A percentile compares a stretch with the other conserved stretches of the same genome.
Evolutionary conservation across 2,113 vertebrate genomes (phyloP).

Genomic region (Pterocles gutturalis): DNA sequence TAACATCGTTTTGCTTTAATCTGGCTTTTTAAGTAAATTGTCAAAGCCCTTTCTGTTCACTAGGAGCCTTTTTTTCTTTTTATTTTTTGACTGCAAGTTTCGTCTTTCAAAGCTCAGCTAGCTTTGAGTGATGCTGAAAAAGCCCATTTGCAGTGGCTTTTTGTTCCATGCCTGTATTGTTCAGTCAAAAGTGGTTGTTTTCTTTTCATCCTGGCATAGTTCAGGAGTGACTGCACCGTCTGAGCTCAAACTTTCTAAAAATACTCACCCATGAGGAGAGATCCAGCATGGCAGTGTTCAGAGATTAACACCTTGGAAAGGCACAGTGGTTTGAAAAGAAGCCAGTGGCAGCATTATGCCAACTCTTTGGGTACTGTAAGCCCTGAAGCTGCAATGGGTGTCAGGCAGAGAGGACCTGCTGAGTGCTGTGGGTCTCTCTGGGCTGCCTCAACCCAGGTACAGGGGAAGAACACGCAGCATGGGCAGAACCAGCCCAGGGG

Average conservation of each 20-base stretch:
- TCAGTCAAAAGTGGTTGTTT: slow-evolving; percentile 48
- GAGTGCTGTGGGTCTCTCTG: neutral
- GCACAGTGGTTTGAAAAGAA: neutral
- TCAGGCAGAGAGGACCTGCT: neutral
- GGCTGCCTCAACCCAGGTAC: neutral
- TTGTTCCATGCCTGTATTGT: slow-evolving; percentile 25
- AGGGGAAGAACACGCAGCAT: neutral
- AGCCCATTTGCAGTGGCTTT: neutral
- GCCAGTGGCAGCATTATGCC: neutral
- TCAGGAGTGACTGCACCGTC: slow-evolving; percentile 56
- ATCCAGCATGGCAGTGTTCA: neutral
- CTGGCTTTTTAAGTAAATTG: slow-evolving; percentile 36
- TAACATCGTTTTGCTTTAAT: slow-evolving; percentile 28
- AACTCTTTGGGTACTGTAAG: neutral
- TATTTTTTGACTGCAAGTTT: neutral
- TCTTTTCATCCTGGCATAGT: slow-evolving; percentile 23
- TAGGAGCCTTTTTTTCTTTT: neutral
- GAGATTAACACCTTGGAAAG: slow-evolving; percentile 21
- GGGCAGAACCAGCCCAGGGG: neutral
- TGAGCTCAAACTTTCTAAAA: slow-evolving; percentile 52
- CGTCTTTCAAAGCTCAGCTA: neutral
- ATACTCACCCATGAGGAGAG: slow-evolving; percentile 5
- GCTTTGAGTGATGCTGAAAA: slow-evolving; percentile 26
- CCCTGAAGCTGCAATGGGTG: neutral
- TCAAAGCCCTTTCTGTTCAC: slow-evolving; percentile 33